Conservation (phyloP, 2,888 invertebrate genomes). For the Dastarcus helophoroides region DNA sequence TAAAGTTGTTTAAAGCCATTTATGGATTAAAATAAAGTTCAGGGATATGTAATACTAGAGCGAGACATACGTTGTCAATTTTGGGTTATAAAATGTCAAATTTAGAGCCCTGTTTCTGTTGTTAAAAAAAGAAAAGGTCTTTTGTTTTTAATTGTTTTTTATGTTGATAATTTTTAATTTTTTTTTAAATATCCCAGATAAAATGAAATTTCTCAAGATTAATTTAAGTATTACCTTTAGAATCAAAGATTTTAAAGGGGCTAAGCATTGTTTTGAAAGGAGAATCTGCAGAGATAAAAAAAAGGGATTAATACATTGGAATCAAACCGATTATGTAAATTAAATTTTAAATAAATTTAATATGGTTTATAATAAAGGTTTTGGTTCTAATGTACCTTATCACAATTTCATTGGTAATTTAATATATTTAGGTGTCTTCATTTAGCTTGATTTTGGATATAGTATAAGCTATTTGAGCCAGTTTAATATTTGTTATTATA, state of each 20-base stretch:
- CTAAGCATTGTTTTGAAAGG: too few species aligned
- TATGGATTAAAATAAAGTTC: constrained; percentile 29
- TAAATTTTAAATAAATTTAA: too few species aligned
- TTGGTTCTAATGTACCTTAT: too few species aligned
- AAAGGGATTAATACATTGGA: too few species aligned
- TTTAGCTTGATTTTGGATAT: too few species aligned
- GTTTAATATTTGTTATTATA: too few species aligned
- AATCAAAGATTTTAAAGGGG: constrained; percentile 10
- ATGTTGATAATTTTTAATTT: constrained; percentile 18
- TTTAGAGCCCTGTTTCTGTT: constrained; percentile 9
- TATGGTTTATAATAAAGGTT: too few species aligned
- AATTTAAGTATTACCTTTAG: constrained; percentile 12
- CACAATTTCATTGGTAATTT: constrained; percentile 9
- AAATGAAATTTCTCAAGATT: constrained; percentile 9
- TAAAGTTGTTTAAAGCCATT: constrained; percentile 21
- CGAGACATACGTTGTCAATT: constrained; percentile 3
- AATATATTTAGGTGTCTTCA: too few species aligned
- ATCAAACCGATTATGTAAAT: too few species aligned
- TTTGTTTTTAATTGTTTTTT: constrained; percentile 15
- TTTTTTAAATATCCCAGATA: constrained; percentile 14
- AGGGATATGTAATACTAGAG: constrained; percentile 3
- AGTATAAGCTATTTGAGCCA: too few species aligned
- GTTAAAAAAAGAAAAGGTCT: constrained; percentile 10
- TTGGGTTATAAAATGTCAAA: constrained; percentile 8
- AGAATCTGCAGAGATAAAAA: too few species aligned